A percentile compares a stretch with the other conserved stretches of the same genome.
phyloP scores from a whole-genome alignment of 2,113 vertebrate genomes.

The Choloepus hoffmanni region DNA sequence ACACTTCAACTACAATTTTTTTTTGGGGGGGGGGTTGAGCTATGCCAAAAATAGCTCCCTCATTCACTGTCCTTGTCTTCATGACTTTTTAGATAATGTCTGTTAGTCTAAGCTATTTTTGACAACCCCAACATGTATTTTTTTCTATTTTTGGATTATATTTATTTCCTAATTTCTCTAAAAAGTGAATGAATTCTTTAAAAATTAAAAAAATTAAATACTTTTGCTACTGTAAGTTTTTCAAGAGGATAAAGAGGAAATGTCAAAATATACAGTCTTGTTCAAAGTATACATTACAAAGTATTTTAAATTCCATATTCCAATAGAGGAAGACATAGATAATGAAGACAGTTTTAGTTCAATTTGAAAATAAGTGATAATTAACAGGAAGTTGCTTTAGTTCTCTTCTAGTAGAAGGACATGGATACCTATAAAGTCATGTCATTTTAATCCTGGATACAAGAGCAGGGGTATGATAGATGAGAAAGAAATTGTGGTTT shows the following conservation, averaged over 20 bases:
- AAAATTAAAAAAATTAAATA: not conserved
- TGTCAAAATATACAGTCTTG: not conserved
- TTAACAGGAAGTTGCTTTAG: not conserved
- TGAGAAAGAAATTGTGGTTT: not conserved
- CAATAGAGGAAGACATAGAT: not conserved
- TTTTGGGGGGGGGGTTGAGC: not conserved
- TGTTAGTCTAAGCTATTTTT: constrained; percentile 1
- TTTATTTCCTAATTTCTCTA: constrained; percentile 1
- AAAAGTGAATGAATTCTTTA: constrained; percentile 20
- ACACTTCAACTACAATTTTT: not conserved
- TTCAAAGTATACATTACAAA: constrained; percentile 46
- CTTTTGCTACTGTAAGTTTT: not conserved
- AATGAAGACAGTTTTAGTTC: not conserved
- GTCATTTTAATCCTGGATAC: not conserved
- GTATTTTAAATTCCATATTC: constrained; percentile 46
- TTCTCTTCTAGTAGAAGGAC: not conserved
- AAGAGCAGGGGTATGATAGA: not conserved
- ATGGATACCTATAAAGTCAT: not conserved
- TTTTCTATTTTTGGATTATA: constrained; percentile 42
- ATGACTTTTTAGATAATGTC: not conserved
- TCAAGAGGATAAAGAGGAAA: not conserved
- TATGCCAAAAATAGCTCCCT: not conserved
- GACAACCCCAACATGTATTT: not conserved
- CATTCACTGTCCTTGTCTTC: not conserved
- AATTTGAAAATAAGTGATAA: not conserved